Evolutionary conservation across 2,797 vertebrate genomes (phyloP), one percentile per base, ranked within the genome.

Genomic region (Pteronotus mesoamericanus): DNA sequence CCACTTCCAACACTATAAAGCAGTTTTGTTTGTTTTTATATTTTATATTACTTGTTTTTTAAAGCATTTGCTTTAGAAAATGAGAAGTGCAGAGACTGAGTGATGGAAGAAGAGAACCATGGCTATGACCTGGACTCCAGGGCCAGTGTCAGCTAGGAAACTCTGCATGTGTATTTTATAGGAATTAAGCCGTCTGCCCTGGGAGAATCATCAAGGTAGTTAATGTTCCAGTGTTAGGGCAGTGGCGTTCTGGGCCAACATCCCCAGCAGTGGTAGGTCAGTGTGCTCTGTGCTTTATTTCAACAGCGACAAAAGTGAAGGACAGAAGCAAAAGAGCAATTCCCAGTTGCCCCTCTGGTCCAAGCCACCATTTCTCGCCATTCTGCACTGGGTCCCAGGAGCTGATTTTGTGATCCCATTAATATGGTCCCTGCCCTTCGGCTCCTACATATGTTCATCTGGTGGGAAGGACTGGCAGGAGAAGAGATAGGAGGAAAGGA

Each of bases 1-100:
- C 9, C 0, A 0, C 46, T 44, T 39, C 6, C 3, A 37, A n/a
- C 46, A 6, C 29, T 12, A 6, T 0, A 2, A 53, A 48, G n/a
- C 34, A 21, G 22, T 10, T 44, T 9, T 46, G 10, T 32, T 29
- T 15, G 6, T 0, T 21, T 39, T n/a, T 6, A 42, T 21, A 11
- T 24, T 69, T 51, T 14, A 1, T 5, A 2, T 68, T 32, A 32
- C 3, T 12, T n/a, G 64, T 26, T 29, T 48, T 48, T 37, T 71
- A 69, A 46, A 48, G 64, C 9, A 34, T 69, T 19, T 46, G 57
- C 74, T 80, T 61, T 48, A 26, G 77, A 37, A 61, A 46, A 29
- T 1, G 21, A 69, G 24, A 46, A 7, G 5, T 71, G 3, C 9
- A 14, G 3, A 46, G 79, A 37, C n/a, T 19, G 26, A 19, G 26